phyloP scores from a whole-genome alignment of 1,140 invertebrate genomes.

The Phthorimaea operculella region DNA sequence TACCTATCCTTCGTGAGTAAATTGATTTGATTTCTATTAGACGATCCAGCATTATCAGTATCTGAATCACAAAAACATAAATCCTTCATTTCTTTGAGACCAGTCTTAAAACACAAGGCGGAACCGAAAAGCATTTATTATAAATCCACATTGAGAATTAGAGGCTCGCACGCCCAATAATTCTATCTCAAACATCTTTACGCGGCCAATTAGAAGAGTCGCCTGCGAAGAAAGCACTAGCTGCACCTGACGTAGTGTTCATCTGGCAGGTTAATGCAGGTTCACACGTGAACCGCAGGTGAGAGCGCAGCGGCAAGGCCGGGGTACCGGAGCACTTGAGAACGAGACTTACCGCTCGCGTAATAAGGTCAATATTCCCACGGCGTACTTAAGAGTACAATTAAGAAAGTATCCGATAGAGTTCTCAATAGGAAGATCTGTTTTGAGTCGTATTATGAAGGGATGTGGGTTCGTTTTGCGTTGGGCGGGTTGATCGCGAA shows the following conservation, averaged over 20 bases:
- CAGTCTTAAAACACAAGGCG: constrained; percentile 42
- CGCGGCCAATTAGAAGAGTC: constrained; percentile 49
- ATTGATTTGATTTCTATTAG: no score
- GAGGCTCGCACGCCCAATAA: constrained; percentile 41
- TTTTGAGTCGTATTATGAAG: constrained; percentile 19
- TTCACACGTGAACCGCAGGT: constrained; percentile 65
- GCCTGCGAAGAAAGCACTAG: constrained; percentile 30
- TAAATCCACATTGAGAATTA: constrained; percentile 50
- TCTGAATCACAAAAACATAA: background rate
- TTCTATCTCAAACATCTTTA: constrained; percentile 40
- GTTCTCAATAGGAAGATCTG: constrained; percentile 25
- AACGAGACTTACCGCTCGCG: constrained; percentile 28
- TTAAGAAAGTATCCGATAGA: constrained; percentile 66
- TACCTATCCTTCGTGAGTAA: no score
- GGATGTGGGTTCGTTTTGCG: constrained; percentile 23
- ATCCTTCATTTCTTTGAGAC: background rate
- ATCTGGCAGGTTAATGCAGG: constrained; percentile 60
- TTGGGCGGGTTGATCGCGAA: background rate
- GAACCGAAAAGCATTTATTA: constrained; percentile 40
- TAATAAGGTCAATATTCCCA: constrained; percentile 49
- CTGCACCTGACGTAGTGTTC: constrained; percentile 49
- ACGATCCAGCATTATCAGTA: background rate
- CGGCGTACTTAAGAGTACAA: constrained; percentile 40
- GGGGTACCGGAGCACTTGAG: constrained; percentile 33
- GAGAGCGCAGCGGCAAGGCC: constrained; percentile 66